phyloP scores from a whole-genome alignment of 2,113 vertebrate genomes.

The Labeo rohita region DNA sequence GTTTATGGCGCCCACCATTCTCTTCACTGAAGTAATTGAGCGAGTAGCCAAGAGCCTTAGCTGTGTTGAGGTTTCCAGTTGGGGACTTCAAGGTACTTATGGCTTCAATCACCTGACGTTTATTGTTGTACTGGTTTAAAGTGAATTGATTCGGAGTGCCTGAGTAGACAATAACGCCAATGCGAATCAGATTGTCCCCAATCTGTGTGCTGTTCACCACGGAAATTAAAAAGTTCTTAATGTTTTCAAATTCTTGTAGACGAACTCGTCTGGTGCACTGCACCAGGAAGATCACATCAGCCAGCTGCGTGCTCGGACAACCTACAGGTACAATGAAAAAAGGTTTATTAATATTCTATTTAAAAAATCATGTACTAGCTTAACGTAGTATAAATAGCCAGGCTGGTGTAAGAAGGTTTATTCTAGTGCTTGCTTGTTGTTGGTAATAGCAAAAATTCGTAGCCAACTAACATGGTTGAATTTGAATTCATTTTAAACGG shows the following conservation, averaged over 20 bases:
- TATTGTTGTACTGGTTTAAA: constrained; percentile 66
- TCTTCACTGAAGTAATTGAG: constrained; percentile 64
- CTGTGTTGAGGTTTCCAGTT: constrained; percentile 68
- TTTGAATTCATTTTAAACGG: not conserved
- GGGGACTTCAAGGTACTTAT: constrained; percentile 58
- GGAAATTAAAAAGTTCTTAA: constrained; percentile 75
- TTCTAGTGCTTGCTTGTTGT: not conserved
- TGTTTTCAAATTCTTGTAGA: constrained; percentile 64
- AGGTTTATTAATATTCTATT: not conserved
- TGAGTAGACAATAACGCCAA: constrained; percentile 76
- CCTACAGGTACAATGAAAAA: constrained; percentile 57
- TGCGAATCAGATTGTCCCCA: constrained; percentile 70
- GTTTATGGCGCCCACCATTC: constrained; percentile 66
- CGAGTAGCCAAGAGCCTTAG: constrained; percentile 70
- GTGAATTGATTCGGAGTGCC: constrained; percentile 59
- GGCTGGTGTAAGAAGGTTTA: not conserved
- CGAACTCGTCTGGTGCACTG: constrained; percentile 73
- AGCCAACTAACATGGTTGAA: not conserved
- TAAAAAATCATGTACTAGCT: not conserved
- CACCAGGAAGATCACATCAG: constrained; percentile 83
- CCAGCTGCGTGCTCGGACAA: constrained; percentile 74
- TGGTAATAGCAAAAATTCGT: not conserved
- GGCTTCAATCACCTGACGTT: constrained; percentile 64
- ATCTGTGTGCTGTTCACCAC: constrained; percentile 76
- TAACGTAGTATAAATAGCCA: not conserved